These are phyloP conservation scores for Onychorhynchus coronatus DNA, from an alignment of 2,113 vertebrate genomes.

Conservation along the genomic window DNA sequence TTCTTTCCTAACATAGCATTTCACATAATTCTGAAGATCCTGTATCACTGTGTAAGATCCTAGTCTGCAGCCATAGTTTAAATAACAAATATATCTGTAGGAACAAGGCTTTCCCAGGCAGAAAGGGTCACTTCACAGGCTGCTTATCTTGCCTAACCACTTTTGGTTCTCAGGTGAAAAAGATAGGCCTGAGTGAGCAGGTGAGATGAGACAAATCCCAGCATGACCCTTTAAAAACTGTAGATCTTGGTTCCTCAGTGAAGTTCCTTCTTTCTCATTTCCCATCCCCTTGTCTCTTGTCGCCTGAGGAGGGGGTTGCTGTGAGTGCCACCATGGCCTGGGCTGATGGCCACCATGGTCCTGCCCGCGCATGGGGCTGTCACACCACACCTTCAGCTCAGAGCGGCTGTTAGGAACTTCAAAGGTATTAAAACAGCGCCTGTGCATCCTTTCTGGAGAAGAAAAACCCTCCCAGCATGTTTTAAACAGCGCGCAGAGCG, in stretches of 20 bases:
- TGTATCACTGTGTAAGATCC: background rate
- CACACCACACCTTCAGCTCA: background rate
- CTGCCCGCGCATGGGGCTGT: rapidly evolving
- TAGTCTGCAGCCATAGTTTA: background rate
- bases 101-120: background rate
- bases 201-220: rapidly evolving
- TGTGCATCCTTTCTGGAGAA: background rate
- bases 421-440: rapidly evolving
- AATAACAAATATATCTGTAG: background rate
- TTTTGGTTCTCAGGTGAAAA: background rate
- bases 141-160: background rate
- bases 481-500: background rate
- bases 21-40: background rate
- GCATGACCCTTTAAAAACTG: rapidly evolving
- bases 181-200: background rate
- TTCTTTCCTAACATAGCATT: background rate
- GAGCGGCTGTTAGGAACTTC: background rate
- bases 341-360: rapidly evolving
- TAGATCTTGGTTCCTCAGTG: background rate
- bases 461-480: background rate
- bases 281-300: background rate
- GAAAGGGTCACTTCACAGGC: background rate
- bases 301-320: background rate
- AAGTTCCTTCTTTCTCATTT: background rate
- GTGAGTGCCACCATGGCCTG: background rate